A percentile compares a stretch with the other conserved stretches of the same genome.
Conservation (phyloP, 2,888 invertebrate genomes). For the Leptinotarsa rubiginosa region DNA sequence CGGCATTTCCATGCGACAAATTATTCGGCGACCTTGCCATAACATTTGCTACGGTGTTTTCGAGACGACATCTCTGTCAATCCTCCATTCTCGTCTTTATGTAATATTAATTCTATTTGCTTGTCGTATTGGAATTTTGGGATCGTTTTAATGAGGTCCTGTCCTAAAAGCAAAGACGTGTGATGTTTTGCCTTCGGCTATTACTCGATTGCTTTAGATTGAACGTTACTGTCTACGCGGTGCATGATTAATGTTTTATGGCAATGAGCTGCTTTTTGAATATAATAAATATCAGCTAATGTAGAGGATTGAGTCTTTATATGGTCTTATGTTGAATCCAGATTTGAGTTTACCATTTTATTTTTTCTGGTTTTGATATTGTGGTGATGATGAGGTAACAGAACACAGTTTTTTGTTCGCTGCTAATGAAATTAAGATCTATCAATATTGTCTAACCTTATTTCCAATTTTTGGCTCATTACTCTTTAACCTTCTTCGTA, state of each 20-base stretch:
- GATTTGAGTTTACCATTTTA: too few species aligned
- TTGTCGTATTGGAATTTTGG: slow-evolving; percentile 2
- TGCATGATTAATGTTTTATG: neutral
- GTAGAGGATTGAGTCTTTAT: too few species aligned
- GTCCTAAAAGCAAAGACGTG: neutral
- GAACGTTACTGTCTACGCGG: neutral
- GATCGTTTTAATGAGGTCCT: neutral
- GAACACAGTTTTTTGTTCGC: too few species aligned
- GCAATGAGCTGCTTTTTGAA: too few species aligned
- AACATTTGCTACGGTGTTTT: neutral
- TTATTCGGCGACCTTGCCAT: neutral
- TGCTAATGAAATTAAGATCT: too few species aligned
- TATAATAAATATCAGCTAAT: too few species aligned
- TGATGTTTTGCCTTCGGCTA: neutral
- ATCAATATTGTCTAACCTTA: too few species aligned
- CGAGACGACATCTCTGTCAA: neutral
- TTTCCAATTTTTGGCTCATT: too few species aligned
- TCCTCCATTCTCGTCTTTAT: neutral
- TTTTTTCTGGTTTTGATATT: too few species aligned
- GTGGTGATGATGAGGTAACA: too few species aligned
- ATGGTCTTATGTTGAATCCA: too few species aligned
- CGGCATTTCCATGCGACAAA: neutral
- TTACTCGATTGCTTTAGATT: neutral
- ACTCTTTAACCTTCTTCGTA: too few species aligned
- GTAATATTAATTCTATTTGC: slow-evolving; percentile 5